These are phyloP conservation scores for Pterostichus madidus DNA, from an alignment of 2,888 invertebrate species.

Conservation along the genomic window DNA sequence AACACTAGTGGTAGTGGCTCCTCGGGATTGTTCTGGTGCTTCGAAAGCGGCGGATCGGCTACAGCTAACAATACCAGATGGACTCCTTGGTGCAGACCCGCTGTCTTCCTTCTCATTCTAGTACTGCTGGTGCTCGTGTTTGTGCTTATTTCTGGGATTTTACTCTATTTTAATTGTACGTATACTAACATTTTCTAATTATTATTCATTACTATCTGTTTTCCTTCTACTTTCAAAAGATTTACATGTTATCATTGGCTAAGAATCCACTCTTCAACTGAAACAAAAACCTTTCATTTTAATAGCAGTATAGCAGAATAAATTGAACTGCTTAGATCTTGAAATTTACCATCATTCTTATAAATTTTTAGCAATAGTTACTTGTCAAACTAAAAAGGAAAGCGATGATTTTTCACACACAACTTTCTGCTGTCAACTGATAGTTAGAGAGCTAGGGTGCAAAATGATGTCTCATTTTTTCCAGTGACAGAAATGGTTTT, in stretches of 20 bases:
- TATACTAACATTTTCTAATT: constrained; percentile 70
- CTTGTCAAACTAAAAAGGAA: no score
- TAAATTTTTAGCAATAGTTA: no score
- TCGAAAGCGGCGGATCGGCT: constrained; percentile 54
- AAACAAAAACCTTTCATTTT: no score
- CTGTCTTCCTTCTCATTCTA: constrained; percentile 79
- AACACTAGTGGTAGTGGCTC: constrained; percentile 56
- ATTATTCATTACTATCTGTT: constrained; percentile 19
- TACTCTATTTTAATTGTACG: constrained; percentile 83
- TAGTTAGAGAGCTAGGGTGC: no score
- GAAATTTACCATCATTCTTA: no score
- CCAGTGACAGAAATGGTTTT: no score
- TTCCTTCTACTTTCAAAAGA: neutral
- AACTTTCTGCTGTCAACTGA: no score
- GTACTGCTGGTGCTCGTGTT: constrained; percentile 81
- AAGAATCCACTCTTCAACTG: no score
- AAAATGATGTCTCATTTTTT: no score
- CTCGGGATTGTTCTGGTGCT: constrained; percentile 73
- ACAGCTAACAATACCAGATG: constrained; percentile 70
- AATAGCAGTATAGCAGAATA: no score
- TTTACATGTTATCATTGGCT: neutral
- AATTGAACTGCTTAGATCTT: no score
- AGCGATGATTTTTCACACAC: no score
- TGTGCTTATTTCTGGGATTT: constrained; percentile 80
- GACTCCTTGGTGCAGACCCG: constrained; percentile 80